phyloP scores from a whole-genome alignment of 2,797 vertebrate species.

The Tarsius wallacei region DNA sequence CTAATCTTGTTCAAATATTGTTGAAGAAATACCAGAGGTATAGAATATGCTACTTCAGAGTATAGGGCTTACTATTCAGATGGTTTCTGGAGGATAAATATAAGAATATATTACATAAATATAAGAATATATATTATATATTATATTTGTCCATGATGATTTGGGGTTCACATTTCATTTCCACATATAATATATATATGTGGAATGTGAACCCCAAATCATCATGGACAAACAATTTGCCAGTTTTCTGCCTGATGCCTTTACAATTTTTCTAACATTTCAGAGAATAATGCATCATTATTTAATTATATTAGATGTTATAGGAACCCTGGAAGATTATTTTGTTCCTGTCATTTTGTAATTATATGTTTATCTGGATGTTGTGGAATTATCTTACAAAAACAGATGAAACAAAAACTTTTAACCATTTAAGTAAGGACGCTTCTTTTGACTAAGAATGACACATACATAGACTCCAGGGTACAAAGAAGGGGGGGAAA shows the following conservation, averaged over 20 bases:
- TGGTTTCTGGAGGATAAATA: not conserved
- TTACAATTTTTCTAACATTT: not conserved
- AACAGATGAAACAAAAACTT: not conserved
- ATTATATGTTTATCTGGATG: not conserved
- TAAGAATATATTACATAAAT: not conserved
- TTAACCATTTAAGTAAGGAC: not conserved
- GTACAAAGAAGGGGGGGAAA: not conserved
- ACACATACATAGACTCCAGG: slow-evolving; percentile 25
- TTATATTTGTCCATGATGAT: no score
- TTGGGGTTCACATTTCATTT: no score
- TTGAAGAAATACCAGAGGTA: not conserved
- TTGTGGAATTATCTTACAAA: slow-evolving; percentile 37
- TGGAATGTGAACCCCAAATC: not conserved
- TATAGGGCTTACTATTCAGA: not conserved
- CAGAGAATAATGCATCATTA: not conserved
- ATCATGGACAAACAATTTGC: not conserved
- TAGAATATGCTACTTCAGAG: not conserved
- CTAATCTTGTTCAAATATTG: not conserved
- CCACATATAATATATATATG: no score
- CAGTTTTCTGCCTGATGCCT: not conserved
- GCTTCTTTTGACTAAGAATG: not conserved
- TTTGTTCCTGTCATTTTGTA: not conserved
- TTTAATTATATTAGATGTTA: not conserved
- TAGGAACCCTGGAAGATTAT: not conserved
- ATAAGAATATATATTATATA: no score